Conservation (phyloP, 1,140 invertebrate species). For the Formica selysi region DNA sequence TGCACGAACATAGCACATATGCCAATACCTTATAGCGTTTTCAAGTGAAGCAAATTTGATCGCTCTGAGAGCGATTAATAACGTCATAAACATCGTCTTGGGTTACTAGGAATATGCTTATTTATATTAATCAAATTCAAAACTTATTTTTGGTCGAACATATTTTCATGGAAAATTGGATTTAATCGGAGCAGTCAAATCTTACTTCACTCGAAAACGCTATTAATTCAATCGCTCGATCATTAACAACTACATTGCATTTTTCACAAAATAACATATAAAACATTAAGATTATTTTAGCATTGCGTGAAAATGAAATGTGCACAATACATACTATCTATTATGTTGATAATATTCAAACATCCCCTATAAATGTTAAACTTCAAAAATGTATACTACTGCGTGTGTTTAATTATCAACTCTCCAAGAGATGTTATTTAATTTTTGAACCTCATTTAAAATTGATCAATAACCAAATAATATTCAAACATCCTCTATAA, state of each 20-base stretch:
- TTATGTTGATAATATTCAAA: constrained; percentile 43
- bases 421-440: no score
- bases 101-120: no score
- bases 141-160: no score
- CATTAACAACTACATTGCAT: constrained; percentile 31
- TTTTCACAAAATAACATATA: constrained; percentile 27
- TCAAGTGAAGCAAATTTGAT: no score
- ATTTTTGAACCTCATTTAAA: no score
- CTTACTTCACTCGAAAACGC: no score
- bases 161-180: no score
- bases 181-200: no score
- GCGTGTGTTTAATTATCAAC: constrained; percentile 38
- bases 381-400: constrained; percentile 45
- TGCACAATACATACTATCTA: constrained; percentile 54
- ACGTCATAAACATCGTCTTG: no score
- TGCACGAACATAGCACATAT: constrained; percentile 77
- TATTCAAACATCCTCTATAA: constrained; percentile 46
- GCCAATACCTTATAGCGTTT: constrained; percentile 57
- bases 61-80: no score
- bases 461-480: not conserved
- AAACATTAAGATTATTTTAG: not conserved
- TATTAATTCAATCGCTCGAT: constrained; percentile 81
- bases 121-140: no score
- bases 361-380: constrained; percentile 47
- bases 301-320: not conserved